These are phyloP conservation scores for Maniola jurtina DNA, from an alignment of 1,140 invertebrate species.

Conservation along the genomic window DNA sequence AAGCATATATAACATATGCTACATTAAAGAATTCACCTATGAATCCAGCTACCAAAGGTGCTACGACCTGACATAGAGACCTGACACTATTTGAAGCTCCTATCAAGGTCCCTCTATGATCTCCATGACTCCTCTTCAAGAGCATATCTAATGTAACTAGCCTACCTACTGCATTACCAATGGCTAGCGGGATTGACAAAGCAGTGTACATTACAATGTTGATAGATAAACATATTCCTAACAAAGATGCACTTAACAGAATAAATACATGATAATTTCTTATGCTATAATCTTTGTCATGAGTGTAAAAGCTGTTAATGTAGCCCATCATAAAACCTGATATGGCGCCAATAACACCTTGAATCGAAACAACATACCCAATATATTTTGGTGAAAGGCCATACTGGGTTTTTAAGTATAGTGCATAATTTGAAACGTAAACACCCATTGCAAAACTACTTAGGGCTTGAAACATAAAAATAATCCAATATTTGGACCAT, in stretches of 20 bases:
- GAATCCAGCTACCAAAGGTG: slow-evolving; percentile 76
- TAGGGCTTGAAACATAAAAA: slow-evolving; percentile 80
- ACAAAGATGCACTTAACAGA: slow-evolving; percentile 67
- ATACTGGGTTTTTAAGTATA: slow-evolving; percentile 79
- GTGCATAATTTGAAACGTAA: slow-evolving; percentile 79
- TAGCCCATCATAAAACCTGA: slow-evolving; percentile 77
- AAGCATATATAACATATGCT: slow-evolving; percentile 68
- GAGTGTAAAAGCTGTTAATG: slow-evolving; percentile 76
- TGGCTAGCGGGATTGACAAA: slow-evolving; percentile 76
- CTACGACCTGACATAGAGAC: slow-evolving; percentile 77
- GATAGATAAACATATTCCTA: slow-evolving; percentile 67
- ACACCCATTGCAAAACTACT: slow-evolving; percentile 78
- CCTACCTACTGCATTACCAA: slow-evolving; percentile 77
- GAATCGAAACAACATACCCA: slow-evolving; percentile 83
- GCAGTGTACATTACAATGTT: slow-evolving; percentile 73
- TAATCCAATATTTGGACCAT: slow-evolving; percentile 79
- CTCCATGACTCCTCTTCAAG: slow-evolving; percentile 68
- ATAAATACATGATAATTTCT: slow-evolving; percentile 78
- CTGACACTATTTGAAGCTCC: slow-evolving; percentile 80
- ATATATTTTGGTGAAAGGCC: slow-evolving; percentile 78
- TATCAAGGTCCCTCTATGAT: slow-evolving; percentile 78
- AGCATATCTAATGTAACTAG: slow-evolving; percentile 80
- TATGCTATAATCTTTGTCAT: slow-evolving; percentile 67
- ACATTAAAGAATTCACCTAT: slow-evolving; percentile 70
- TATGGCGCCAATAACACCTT: slow-evolving; percentile 78